A percentile compares a stretch with the other conserved stretches of the same genome.
Conservation (phyloP, 2,113 vertebrate species). For the Diphyllodes magnificus region DNA sequence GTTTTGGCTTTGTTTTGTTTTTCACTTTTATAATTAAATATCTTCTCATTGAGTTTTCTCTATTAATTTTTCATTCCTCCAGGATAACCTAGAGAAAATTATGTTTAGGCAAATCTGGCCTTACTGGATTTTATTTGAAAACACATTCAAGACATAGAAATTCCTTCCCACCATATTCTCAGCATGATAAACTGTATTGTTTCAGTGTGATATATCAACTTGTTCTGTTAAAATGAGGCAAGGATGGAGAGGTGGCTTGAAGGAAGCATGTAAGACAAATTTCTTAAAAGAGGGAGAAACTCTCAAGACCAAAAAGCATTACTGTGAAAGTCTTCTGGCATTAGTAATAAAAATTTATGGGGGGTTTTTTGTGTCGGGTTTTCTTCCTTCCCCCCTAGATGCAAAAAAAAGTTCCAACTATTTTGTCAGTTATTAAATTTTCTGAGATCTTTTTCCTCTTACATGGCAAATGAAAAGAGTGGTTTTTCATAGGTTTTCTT, state of each 20-base stretch:
- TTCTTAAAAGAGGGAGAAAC: neutral
- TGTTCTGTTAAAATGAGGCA: neutral
- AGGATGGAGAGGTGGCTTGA: neutral
- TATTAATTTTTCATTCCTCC: neutral
- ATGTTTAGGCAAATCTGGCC: neutral
- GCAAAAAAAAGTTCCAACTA: neutral
- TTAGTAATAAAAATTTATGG: neutral
- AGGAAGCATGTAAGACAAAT: neutral
- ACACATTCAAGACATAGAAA: neutral
- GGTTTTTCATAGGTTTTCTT: neutral
- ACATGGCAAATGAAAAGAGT: neutral
- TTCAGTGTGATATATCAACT: neutral
- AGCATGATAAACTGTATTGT: neutral
- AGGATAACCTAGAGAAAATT: neutral
- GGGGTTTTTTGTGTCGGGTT: neutral
- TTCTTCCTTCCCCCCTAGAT: fast-evolving
- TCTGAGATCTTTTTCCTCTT: neutral
- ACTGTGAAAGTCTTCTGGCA: neutral
- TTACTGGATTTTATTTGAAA: neutral
- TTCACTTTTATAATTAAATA: neutral
- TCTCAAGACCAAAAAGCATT: neutral
- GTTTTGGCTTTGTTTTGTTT: neutral
- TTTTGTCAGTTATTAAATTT: neutral
- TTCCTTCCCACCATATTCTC: neutral
- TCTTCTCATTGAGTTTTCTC: neutral